These are phyloP conservation scores for Nemotelus pantherinus DNA, from an alignment of 2,888 invertebrate species.

Conservation along the genomic window DNA sequence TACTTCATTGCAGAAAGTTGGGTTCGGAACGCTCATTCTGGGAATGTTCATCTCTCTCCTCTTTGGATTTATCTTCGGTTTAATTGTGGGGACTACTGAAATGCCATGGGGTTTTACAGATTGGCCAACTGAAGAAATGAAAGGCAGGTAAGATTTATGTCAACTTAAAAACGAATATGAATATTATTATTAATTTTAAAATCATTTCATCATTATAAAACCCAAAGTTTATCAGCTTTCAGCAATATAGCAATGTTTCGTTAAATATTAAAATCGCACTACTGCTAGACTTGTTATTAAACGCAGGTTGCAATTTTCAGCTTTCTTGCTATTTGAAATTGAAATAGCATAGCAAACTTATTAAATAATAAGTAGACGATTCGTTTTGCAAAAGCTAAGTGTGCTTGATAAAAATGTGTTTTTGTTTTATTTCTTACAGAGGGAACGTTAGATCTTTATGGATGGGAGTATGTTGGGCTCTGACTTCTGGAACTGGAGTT, in stretches of 20 bases:
- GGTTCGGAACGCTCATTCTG: conserved; percentile 74
- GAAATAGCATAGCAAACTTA: too few relatives aligned
- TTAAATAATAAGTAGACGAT: too few relatives aligned
- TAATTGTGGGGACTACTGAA: conserved; percentile 76
- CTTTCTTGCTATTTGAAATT: too few relatives aligned
- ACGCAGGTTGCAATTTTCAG: too few relatives aligned
- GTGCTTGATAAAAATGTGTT: too few relatives aligned
- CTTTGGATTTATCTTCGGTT: conserved; percentile 82
- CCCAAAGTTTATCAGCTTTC: too few relatives aligned
- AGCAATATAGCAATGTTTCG: too few relatives aligned
- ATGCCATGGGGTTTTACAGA: conserved; percentile 81
- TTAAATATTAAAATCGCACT: too few relatives aligned
- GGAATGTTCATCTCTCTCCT: conserved; percentile 80
- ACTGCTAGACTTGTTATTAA: too few relatives aligned
- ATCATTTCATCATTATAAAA: too few relatives aligned
- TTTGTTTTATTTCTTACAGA: conserved; percentile 60
- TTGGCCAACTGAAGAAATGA: conserved; percentile 85
- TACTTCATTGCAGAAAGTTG: conserved; percentile 68
- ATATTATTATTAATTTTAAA: not conserved
- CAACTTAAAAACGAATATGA: not conserved
- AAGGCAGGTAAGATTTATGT: conserved; percentile 69
- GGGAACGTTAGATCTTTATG: conserved; percentile 77
- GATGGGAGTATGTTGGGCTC: conserved; percentile 80
- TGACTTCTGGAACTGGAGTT: conserved; percentile 82
- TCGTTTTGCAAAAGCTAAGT: too few relatives aligned